Base-by-base conservation (phyloP, 2,797 vertebrate species). In the Gymnoscopelus microlampas region DNA sequence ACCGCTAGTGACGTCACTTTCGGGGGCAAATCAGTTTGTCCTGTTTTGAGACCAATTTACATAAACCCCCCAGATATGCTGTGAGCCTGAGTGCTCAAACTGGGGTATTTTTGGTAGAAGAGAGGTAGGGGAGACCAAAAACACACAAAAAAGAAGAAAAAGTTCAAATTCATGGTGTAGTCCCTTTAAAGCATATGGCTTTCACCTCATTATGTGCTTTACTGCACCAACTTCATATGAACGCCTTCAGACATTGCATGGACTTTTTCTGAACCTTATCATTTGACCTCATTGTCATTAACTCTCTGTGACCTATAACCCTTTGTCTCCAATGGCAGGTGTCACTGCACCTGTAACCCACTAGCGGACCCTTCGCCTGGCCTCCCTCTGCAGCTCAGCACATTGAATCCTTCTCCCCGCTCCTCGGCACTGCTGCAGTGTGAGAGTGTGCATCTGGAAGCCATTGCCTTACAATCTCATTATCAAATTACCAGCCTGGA, bases 401-500 rank as follows among this genome's bases (percentile, higher is more conserved):
- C 48, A 19, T 19, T 48, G 35, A 59, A 59, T 56, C 11, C 6
- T 12, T n/a, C 58, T 19, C 48, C 54, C 60, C 14, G 19, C 70
- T 49, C 53, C 60, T 68, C 69, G 39, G 50, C 75, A 66, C 68
- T 70, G 19, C 68, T 70, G 19, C 63, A 66, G 32, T 49, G 26
- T 19, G 49, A 70, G 35, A 60, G 44, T 57, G 68, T 71, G 71
- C 86, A 88, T 85, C 85, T 86, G 82, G 88, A 86, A 88, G 70
- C 54, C 60, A 77, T 89, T 73, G 57, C 71, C 64, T 79, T 47
- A 49, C 60, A 76, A 80, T 79, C 71, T 80, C 75, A 84, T 89
- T 81, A 87, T 87, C 84, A 85, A 83, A 88, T 88, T 83, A 88
- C 79, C 67, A 59, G 71, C 53, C 56, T 74, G 77, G 81, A 84